Base-by-base conservation (phyloP, 1,140 invertebrate genomes). In the Dermatophagoides farinae region DNA sequence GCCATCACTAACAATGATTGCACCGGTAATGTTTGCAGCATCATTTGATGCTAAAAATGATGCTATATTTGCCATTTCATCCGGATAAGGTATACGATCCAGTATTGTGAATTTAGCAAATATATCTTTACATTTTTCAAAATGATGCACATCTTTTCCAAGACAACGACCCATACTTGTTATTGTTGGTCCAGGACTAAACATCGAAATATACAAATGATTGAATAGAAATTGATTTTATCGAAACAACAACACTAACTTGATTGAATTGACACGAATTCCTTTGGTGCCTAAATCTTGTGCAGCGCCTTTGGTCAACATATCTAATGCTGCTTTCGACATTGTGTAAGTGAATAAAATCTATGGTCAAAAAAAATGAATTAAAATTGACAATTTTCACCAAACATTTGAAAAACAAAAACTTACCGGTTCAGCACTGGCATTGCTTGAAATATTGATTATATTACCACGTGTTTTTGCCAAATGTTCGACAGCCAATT, bases 401-500 rank as follows among this genome's bases (percentile, higher is more conserved):
- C n/a, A 16, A 11, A 10, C 40, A 41, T 14, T 41, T 41, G 8
- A 41, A 41, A 41, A 22, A 22, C 4, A 12, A 50, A 12, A 18
- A 46, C 72, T 70, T 69, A 77, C 74, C 1, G 85, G 78, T 68
- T 86, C 71, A 8, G 86, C 74, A 25, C 86, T 86, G 68, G 79
- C 82, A 0, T 91, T 83, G 70, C 87, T 91, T 2, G 86, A 90
- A 0, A 92, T 81, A 70, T 91, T 92, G 0, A 95, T 84, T 65
- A 90, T 82, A 64, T 80, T 84, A 23, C 87, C 87, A 71, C 86
- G 84, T 0, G 80, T 79, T 70, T 82, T 77, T 5, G 87, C 72
- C 16, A 95, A 72, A 71, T 90, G 77, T 1, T 88, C 88, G 0
- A 85, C 80, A 38, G 84, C 83, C 51, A 90, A 67, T 77, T 82